phyloP scores from a whole-genome alignment of 2,113 vertebrate genomes.

The Phyllopteryx taeniolatus region DNA sequence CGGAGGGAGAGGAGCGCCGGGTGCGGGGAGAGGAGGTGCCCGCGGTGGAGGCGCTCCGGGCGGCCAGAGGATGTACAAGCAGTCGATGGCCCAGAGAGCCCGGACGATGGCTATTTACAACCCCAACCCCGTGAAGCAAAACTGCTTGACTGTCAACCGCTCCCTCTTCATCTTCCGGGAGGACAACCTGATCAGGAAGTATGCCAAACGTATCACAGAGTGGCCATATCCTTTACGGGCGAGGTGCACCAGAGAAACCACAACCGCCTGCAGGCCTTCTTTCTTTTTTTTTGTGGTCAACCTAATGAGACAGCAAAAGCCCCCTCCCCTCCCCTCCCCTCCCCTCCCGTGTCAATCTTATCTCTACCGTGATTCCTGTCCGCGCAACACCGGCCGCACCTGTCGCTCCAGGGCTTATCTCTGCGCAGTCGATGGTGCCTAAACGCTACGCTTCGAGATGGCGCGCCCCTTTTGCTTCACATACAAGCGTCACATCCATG shows the following conservation, averaged over 20 bases:
- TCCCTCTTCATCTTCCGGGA: slow-evolving; percentile 99
- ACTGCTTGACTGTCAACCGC: slow-evolving; percentile 98
- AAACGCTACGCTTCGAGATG: not conserved
- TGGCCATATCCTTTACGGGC: slow-evolving; percentile 95
- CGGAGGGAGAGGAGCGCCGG: slow-evolving; percentile 77
- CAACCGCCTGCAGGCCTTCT: not conserved
- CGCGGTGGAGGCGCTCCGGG: slow-evolving; percentile 86
- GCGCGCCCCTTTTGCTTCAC: not conserved
- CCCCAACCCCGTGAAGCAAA: slow-evolving; percentile 97
- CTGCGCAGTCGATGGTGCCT: slow-evolving; percentile 7
- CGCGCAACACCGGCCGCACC: slow-evolving; percentile 35
- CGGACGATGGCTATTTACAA: slow-evolving; percentile 99
- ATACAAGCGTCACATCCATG: not conserved
- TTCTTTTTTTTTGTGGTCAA: not conserved
- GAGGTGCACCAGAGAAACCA: slow-evolving; percentile 15
- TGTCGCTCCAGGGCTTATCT: slow-evolving; percentile 48
- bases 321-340: not conserved
- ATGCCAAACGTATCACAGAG: slow-evolving; percentile 96
- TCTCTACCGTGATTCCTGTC: slow-evolving; percentile 1
- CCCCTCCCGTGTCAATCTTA: not conserved
- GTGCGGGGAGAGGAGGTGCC: slow-evolving; percentile 79
- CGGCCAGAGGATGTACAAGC: slow-evolving; percentile 95
- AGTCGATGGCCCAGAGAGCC: slow-evolving; percentile 97
- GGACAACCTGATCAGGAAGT: slow-evolving; percentile 98
- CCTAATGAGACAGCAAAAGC: not conserved